Base-by-base conservation (phyloP, 2,113 vertebrate genomes). In the Vireo altiloquus region DNA sequence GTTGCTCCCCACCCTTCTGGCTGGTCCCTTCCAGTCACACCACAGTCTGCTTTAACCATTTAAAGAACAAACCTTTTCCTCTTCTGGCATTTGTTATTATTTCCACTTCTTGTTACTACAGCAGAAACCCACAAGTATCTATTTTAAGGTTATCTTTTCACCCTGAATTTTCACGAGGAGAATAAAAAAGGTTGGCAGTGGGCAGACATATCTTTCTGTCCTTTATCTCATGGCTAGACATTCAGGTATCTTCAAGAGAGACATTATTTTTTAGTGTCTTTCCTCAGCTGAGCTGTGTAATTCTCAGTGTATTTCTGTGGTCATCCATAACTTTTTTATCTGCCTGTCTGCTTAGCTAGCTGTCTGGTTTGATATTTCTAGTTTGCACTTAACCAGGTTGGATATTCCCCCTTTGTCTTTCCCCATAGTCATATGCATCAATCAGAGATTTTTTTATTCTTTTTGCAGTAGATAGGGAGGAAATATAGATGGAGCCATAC, bases 331-430 rank as follows among this genome's bases (percentile, higher is more conserved):
- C 53, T 65, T 72, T 85, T 86, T 85, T 44, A 87, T 68, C 87
- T 86, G 35, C 5, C 33, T 44, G 35, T 65, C 53, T 89, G 66
- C 64, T 83, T 92, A 92, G 64, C 47, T 68, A 89, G 83, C 77
- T 91, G 92, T 91, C 95, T 91, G 53, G 49, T 87, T 95, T 90
- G 54, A 77, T 95, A 90, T 92, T 90, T 96, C 85, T 61, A n/a
- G 64, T 56, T 82, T 77, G 68, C 47, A 83, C 12, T 93, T 82
- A 74, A 86, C 64, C 37, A 63, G 64, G 47, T 19, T 83, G 56
- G 56, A 87, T 90, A 74, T 66, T 82, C 78, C 79, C 74, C 39
- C 68, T 91, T 96, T 93, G 78, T 91, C 91, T 94, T 92, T 85
- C 68, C 59, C 71, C 52, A 82, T 82, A 80, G 81, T 90, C 75